Base-by-base conservation (phyloP, 2,888 invertebrate genomes). In the Polyommatus iphigenia region DNA sequence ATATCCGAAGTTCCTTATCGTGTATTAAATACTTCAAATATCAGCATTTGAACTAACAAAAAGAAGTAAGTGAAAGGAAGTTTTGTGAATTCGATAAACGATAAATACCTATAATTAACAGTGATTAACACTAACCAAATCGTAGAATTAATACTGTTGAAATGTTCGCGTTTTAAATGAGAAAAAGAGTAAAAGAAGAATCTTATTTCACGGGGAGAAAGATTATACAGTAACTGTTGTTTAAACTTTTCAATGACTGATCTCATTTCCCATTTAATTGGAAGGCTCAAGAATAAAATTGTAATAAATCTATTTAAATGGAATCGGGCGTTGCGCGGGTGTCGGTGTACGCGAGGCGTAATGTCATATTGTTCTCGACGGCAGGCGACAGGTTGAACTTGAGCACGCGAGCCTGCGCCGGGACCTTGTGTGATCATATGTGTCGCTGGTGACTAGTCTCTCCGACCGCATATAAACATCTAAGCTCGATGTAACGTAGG, bases 311-410 rank as follows among this genome's bases (percentile, higher is more conserved):
- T 41, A 41, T n/a, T 72, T 41, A 41, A 72, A 72, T 72, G 72
- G 41, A 41, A 41, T 72, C 41, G 72, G 72, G 20, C 41, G n/a
- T 46, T 73, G 73, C 73, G 73, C 73, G 73, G 73, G 73, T 73
- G 73, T 46, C 4, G 41, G 29, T 41, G 36, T 24, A 73, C 50
- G 79, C 78, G 77, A 78, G 77, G 77, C 73, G 73, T 72, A 73
- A 72, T 78, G 62, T 78, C 20, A 78, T 77, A 78, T 78, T 78
- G 76, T 75, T 72, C 77, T 72, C 72, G 46, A 80, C 80, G 78
- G 84, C 85, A 80, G 81, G 76, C 77, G 82, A 87, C 86, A 89
- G 80, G 91, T 90, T 91, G 89, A 92, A 92, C 91, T 92, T 93
- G 92, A 91, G 85, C 85, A 86, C 84, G 84, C 82, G 57, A 84